Evolutionary conservation across 2,888 invertebrate species (phyloP), one percentile per base, ranked within the genome.

Genomic region (Nomada ferruginata): DNA sequence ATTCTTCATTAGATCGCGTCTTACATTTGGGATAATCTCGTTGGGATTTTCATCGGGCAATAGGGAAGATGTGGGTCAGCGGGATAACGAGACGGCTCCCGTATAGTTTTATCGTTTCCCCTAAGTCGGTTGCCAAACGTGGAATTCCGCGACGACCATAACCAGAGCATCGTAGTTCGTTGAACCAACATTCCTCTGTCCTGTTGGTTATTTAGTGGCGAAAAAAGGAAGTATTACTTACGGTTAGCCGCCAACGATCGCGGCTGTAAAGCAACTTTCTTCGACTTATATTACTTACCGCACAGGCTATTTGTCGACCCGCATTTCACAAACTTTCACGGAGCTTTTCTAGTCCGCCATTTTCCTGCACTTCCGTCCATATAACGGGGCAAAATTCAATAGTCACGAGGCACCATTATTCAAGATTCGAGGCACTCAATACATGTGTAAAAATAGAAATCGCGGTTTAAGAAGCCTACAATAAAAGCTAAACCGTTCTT

Each of bases 211-310:
- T 80, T 77, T 72, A 77, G 66, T 18, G 66, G 47, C 13, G 78
- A 69, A 70, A 77, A 71, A 70, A 73, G 63, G 20, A 75, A 26
- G 68, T 76, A 78, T 85, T 78, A 81, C 75, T 81, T 69, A 69
- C 72, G 60, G 71, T 70, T 57, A 52, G 26, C 68, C 52, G 26
- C 68, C 52, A 72, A 61, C 74, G 61, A 80, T 77, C 72, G 53
- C 42, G 42, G 36, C 75, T 50, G 65, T 59, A 65, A 77, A 76
- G 59, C 75, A 82, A 84, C 84, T 84, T 84, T 60, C 74, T 29
- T 63, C 44, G 77, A 84, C 85, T 84, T 82, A 60, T 75, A 78
- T 84, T 84, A 66, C 69, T 60, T 15, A 64, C 60, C 65, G 55
- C 44, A 15, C 65, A 57, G 57, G 55, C 44, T 55, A 74, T 81